phyloP scores from a whole-genome alignment of 2,888 invertebrate species.

The Apamea crenata region DNA sequence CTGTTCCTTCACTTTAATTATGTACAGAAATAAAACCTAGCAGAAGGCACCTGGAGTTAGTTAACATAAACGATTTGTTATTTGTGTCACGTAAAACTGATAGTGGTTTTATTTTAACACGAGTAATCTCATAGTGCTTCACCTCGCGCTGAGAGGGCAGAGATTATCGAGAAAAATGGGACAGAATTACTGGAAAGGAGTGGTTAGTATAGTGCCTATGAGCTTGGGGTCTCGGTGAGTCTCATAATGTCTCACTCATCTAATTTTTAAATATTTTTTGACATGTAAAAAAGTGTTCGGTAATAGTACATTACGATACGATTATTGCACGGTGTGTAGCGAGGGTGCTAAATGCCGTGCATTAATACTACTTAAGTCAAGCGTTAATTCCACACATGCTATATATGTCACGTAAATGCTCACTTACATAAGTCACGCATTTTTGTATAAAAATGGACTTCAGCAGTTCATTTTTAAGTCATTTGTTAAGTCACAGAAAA shows the following conservation, averaged over 20 bases:
- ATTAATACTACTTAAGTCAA: too few species aligned
- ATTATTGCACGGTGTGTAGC: too few species aligned
- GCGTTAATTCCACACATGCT: too few species aligned
- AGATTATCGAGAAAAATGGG: slow-evolving; percentile 33
- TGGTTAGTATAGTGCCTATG: slow-evolving; percentile 23
- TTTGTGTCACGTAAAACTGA: slow-evolving; percentile 66
- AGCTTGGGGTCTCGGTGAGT: background rate
- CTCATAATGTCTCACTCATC: background rate
- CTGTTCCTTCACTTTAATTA: slow-evolving; percentile 20
- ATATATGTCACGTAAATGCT: too few species aligned
- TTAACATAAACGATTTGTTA: slow-evolving; percentile 56
- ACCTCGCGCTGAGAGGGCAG: slow-evolving; percentile 63
- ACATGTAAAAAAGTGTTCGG: background rate
- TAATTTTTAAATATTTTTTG: background rate
- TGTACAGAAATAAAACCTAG: slow-evolving; percentile 33
- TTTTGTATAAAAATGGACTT: too few species aligned
- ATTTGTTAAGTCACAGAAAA: too few species aligned
- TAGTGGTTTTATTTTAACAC: slow-evolving; percentile 69
- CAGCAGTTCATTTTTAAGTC: too few species aligned
- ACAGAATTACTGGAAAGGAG: background rate
- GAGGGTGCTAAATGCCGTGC: too few species aligned
- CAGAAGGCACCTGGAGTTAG: slow-evolving; percentile 33
- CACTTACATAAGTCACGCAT: too few species aligned
- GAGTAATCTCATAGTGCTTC: slow-evolving; percentile 69
- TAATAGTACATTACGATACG: too few species aligned